These are phyloP conservation scores for Calycopis cecrops DNA, from an alignment of 1,140 invertebrate species.

Conservation along the genomic window DNA sequence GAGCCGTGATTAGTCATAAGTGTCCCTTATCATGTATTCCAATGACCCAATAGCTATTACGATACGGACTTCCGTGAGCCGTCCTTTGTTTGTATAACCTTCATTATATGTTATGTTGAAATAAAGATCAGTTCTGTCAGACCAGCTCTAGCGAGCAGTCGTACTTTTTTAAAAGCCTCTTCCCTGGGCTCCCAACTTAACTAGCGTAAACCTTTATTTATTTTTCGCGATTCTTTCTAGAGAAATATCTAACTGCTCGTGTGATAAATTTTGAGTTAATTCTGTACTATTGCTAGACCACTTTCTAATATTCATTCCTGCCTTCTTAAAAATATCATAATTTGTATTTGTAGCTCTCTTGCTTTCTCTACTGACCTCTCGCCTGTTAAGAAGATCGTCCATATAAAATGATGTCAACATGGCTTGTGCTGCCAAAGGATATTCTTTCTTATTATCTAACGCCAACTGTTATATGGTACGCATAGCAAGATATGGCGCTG, in stretches of 20 bases:
- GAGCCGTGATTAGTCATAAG: no score
- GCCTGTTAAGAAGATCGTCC: not conserved
- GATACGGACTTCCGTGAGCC: no score
- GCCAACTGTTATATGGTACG: not conserved
- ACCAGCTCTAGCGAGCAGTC: no score
- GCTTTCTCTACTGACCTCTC: conserved; percentile 4
- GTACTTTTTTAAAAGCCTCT: no score
- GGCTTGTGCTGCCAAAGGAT: not conserved
- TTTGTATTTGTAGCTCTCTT: conserved; percentile 1
- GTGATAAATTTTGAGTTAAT: not conserved
- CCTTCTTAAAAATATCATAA: conserved; percentile 7
- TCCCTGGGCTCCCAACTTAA: no score
- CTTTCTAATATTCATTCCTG: conserved; percentile 14
- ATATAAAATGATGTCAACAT: not conserved
- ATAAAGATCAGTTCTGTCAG: no score
- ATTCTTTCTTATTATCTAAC: not conserved
- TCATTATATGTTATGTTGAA: no score
- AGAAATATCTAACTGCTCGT: not conserved
- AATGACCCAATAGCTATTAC: no score
- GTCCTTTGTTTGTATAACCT: no score
- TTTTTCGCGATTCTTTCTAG: conserved; percentile 12
- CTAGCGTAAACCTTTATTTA: no score
- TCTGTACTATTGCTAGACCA: conserved; percentile 6
- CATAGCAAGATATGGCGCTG: not conserved
- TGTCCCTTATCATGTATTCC: no score